A percentile compares a stretch with the other conserved stretches of the same genome.
Conservation (phyloP, 30 jellyfish, hydroid and myxozoan genomes). For the Aurelia aurita region DNA sequence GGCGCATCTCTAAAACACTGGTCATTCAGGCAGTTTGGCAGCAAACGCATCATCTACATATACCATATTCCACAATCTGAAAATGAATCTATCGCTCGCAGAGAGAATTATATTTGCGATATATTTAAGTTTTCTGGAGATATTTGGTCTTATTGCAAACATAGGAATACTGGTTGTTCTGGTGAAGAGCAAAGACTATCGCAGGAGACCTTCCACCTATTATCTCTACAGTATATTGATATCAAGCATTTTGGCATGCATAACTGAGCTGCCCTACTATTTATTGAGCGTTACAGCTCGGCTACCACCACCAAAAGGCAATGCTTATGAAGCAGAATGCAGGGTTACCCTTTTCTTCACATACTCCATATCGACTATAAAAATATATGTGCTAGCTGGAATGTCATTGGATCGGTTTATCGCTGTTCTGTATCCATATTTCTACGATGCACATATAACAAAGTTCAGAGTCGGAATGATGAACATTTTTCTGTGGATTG, state of each 20-base stretch:
- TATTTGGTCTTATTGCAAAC: conserved; percentile 41
- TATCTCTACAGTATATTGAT: conserved; percentile 30
- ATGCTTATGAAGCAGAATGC: conserved; percentile 12
- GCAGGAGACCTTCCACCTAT: conserved; percentile 28
- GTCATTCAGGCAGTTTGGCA: too few relatives aligned
- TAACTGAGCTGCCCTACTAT: conserved; percentile 43
- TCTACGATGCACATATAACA: conserved; percentile 16
- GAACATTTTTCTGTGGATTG: conserved; percentile 9
- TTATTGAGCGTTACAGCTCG: conserved; percentile 5
- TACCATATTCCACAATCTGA: not conserved
- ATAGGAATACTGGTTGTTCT: not conserved
- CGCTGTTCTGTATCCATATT: conserved; percentile 35
- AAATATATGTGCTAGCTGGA: conserved; percentile 33
- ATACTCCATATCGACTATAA: conserved; percentile 20
- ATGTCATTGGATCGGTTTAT: conserved; percentile 39
- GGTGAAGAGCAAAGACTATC: conserved; percentile 20
- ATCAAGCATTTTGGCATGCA: conserved; percentile 37
- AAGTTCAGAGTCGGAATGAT: not conserved
- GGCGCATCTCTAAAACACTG: too few relatives aligned
- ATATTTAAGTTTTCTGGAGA: conserved; percentile 17
- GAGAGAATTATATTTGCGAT: conserved; percentile 17
- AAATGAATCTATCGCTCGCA: conserved; percentile 12
- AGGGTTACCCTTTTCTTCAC: conserved; percentile 19
- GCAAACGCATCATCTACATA: too few relatives aligned
- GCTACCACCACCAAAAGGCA: conserved; percentile 20